These are phyloP conservation scores for Desmodus rotundus DNA, from an alignment of 2,113 vertebrate species.

Conservation along the genomic window DNA sequence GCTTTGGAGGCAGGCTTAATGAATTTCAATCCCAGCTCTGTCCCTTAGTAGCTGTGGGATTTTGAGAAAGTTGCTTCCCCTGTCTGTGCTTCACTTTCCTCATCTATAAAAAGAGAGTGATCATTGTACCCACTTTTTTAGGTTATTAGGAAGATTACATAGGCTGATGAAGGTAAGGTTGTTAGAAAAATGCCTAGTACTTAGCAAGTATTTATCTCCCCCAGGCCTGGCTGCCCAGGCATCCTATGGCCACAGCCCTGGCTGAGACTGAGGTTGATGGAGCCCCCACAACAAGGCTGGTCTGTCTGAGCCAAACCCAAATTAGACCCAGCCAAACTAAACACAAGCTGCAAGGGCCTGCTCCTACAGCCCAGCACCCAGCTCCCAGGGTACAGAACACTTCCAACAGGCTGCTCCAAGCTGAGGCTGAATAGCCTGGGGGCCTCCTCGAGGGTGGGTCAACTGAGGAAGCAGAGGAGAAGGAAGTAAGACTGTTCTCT, in stretches of 20 bases:
- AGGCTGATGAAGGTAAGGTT: not conserved
- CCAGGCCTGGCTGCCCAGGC: not conserved
- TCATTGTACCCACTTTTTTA: not conserved
- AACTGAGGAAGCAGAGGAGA: not conserved
- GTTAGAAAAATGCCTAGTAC: not conserved
- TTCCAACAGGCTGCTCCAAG: not conserved
- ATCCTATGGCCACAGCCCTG: not conserved
- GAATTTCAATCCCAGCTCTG: not conserved
- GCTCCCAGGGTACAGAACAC: not conserved
- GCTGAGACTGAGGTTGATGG: not conserved
- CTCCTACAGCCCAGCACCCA: not conserved
- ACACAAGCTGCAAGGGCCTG: not conserved
- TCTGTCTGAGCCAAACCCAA: constrained; percentile 11
- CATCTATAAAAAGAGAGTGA: not conserved
- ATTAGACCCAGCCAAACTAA: not conserved
- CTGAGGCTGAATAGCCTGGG: not conserved
- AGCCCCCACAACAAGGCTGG: not conserved
- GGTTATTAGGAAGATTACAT: not conserved
- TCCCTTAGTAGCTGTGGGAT: not conserved
- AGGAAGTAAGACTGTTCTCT: constrained; percentile 11
- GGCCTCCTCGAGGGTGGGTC: not conserved
- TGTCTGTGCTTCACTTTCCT: not conserved
- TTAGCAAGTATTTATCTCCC: not conserved
- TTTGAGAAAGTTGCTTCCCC: not conserved
- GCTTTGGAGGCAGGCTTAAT: not conserved